A percentile compares a stretch with the other conserved stretches of the same genome.
These are phyloP conservation scores for Zaprionus lachaisei DNA, from an alignment of 1,140 invertebrate genomes.

Conservation along the genomic window DNA sequence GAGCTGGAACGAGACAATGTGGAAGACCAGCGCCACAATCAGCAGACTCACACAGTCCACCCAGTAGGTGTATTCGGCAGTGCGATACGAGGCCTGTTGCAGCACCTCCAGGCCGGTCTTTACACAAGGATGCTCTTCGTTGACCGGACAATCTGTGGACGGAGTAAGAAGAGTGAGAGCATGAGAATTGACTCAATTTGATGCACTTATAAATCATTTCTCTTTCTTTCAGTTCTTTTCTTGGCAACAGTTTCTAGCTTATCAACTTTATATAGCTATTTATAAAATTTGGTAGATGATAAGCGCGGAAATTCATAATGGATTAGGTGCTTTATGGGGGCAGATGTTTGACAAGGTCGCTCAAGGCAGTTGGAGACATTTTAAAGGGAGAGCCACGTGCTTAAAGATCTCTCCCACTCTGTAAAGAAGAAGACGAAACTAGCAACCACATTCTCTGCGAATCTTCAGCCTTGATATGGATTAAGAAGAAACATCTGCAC, in stretches of 20 bases:
- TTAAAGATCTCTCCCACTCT: no score
- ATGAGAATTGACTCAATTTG: neutral
- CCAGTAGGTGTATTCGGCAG: constrained; percentile 70
- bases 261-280: neutral
- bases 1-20: constrained; percentile 68
- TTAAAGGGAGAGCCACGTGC: neutral
- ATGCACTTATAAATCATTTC: neutral
- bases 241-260: neutral
- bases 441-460: no score
- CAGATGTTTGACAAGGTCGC: neutral
- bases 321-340: neutral
- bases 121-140: constrained; percentile 72
- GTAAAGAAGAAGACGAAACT: no score
- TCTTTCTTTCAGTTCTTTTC: neutral
- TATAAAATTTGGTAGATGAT: neutral
- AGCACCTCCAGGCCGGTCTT: constrained; percentile 76
- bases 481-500: no score
- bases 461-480: no score
- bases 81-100: constrained; percentile 71
- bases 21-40: constrained; percentile 65
- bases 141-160: constrained; percentile 69
- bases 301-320: neutral
- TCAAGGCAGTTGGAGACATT: neutral
- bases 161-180: neutral
- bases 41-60: constrained; percentile 75